These are phyloP conservation scores for Glareola pratincola DNA, from an alignment of 2,113 vertebrate species.

Conservation along the genomic window DNA sequence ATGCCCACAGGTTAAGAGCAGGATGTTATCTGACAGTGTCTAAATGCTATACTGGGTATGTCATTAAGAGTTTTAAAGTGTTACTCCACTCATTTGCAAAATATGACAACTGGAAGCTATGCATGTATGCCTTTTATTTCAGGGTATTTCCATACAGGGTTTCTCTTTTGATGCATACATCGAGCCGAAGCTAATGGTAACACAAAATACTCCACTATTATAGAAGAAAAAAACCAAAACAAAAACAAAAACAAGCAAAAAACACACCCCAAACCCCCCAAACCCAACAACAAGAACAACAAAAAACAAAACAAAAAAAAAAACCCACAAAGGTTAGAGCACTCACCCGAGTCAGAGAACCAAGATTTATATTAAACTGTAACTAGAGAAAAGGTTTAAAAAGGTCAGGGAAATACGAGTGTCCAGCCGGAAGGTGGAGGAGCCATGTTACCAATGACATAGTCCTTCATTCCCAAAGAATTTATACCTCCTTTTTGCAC, in stretches of 20 bases:
- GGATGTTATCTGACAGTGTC: background rate
- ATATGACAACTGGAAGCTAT: background rate
- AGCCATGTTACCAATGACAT: background rate
- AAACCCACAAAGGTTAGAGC: background rate
- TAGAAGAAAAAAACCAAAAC: too few relatives aligned
- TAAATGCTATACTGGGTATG: background rate
- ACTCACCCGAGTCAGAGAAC: background rate
- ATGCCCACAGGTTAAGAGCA: background rate
- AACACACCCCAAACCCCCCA: background rate
- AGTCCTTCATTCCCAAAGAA: background rate
- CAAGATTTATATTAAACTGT: background rate
- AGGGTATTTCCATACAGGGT: background rate
- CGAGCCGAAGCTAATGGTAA: background rate
- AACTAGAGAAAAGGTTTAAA: background rate
- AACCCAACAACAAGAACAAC: background rate
- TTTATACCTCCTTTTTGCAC: background rate
- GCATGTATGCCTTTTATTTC: background rate
- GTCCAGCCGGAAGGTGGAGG: background rate
- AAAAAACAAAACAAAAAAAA: background rate
- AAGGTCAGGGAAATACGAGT: fast-evolving
- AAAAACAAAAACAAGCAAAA: too few relatives aligned
- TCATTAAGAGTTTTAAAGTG: background rate
- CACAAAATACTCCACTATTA: background rate
- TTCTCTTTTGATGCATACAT: background rate
- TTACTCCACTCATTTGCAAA: background rate